Evolutionary conservation across 2,888 invertebrate species (phyloP), one percentile per base, ranked within the genome.

Genomic region (Leuctra nigra): DNA sequence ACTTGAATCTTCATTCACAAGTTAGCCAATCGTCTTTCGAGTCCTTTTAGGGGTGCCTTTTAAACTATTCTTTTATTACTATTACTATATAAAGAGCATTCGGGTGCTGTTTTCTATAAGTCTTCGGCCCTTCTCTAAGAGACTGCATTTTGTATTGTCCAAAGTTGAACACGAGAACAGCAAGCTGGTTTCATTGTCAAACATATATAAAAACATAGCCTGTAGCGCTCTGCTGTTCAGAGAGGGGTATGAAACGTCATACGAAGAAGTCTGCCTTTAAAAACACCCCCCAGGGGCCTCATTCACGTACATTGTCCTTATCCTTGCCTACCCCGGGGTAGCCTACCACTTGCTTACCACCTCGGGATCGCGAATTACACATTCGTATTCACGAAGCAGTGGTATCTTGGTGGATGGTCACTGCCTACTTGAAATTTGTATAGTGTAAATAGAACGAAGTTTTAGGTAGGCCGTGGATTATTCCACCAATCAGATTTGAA

Each of bases 11-110:
- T n/a, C n/a, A n/a, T n/a, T n/a, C n/a, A n/a, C n/a, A n/a, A n/a
- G n/a, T n/a, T n/a, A n/a, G 7, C 33, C 33, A 33, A 6, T 33
- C 11, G 6, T 33, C 11, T 33, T 33, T 33, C 33, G 11, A 33
- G 33, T 33, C 33, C 33, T 33, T 9, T 33, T 9, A 50, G 29
- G 50, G 47, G 36, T 29, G 35, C 20, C 18, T 50, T 50, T 50
- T 29, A 29, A 29, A 13, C 50, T 22, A 50, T 50, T 50, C 33
- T 50, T 16, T 29, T 44, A 44, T 50, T 50, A 50, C 20, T 20
- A 20, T n/a, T n/a, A n/a, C n/a, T n/a, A n/a, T n/a, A n/a, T n/a
- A n/a, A n/a, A n/a, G 22, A 50, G 50, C 50, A 35, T n/a, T n/a
- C 50, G 20, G 13, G 50, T 50, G 36, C n/a, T n/a, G 50, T 29